Evolutionary conservation across 2,113 vertebrate species (phyloP), one percentile per base, ranked within the genome.

Genomic region (Rhinolophus sinicus): DNA sequence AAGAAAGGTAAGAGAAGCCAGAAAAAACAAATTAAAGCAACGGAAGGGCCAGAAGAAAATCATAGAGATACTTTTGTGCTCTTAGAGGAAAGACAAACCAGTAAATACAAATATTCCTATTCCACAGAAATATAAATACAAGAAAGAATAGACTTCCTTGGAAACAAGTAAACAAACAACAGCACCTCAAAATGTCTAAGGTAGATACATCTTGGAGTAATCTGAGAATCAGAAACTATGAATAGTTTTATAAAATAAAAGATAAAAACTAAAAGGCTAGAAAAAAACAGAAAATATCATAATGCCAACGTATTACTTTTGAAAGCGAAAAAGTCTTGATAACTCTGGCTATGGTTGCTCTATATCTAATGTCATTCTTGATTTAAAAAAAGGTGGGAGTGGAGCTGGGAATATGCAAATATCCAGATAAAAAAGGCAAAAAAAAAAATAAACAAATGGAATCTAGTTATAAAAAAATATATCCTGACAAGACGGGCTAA

Each of bases 231-330:
- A 88, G 38, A 82, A 96, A 80, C 2, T 12, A 75, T 52, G 13
- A 88, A 90, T 16, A 70, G 21, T 93, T 80, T 88, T 8, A 91
- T 62, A 75, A 58, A 96, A 7, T 26, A 28, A 60, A 70, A 47
- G 2, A 64, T 77, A 40, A 89, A 90, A 62, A 22, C 28, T 56
- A 76, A 95, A 95, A 21, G 8, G 3, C 24, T 75, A 78, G 64
- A 90, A 72, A 80, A 40, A n/a, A 90, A 54, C 14, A 90, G 18
- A 50, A 65, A 96, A 92, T 54, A 10, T 82, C 24, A 81, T n/a
- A 18, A 65, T 77, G 11, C 62, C 24, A 81, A 88, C 18, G 3
- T 50, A 30, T 47, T 65, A 58, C 56, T 11, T 7, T 92, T 22
- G 77, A 87, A 82, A 83, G 64, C 9, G 44, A 94, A 95, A 91